These are phyloP conservation scores for Callitettix versicolor DNA, from an alignment of 1,140 invertebrate genomes.

Conservation along the genomic window DNA sequence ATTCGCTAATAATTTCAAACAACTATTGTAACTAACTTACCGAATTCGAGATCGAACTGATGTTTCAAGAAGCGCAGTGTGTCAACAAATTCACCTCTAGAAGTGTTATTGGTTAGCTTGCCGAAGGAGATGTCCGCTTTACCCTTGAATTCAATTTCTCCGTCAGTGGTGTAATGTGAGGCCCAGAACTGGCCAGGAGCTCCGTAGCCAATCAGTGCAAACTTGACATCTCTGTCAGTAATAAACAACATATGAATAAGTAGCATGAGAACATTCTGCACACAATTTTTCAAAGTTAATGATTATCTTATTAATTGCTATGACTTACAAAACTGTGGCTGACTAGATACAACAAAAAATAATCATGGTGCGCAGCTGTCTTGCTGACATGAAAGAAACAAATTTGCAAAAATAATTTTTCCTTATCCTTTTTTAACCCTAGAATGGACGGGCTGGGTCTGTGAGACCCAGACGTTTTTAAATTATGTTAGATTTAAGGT, in stretches of 20 bases:
- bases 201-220: conserved; percentile 19
- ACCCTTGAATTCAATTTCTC: conserved; percentile 14
- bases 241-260: conserved; percentile 6
- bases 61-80: conserved; percentile 7
- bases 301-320: too few species aligned
- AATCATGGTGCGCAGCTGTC: too few species aligned
- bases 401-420: too few species aligned
- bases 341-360: too few species aligned
- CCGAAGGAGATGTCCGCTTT: conserved; percentile 10
- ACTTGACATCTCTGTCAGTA: conserved; percentile 20
- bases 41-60: conserved; percentile 6
- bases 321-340: too few species aligned
- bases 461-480: too few species aligned
- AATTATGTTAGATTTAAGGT: too few species aligned
- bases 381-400: too few species aligned
- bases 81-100: not conserved
- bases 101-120: not conserved
- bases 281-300: not conserved
- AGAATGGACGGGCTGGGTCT: too few species aligned
- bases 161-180: conserved; percentile 17
- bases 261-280: not conserved
- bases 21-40: too few species aligned
- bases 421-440: too few species aligned
- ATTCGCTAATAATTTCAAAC: too few species aligned
- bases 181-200: conserved; percentile 12